Percentiles rank a stretch among this genome's conserved stretches.
Evolutionary conservation across 2,113 vertebrate genomes (phyloP).

Genomic region (Anthoscopus minutus): DNA sequence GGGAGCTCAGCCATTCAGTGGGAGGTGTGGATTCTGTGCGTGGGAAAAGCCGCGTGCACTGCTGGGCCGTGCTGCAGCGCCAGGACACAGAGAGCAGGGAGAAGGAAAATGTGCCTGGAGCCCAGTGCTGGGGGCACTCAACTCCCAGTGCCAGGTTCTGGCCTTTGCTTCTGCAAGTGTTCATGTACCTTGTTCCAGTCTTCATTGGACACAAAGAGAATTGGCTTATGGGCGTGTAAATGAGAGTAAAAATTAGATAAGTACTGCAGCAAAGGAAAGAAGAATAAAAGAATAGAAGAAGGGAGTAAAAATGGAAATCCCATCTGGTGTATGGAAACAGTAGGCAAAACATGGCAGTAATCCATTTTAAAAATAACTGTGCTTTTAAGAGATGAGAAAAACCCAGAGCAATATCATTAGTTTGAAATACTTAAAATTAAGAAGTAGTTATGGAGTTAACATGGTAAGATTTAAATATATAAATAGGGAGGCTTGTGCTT

Average conservation of each 20-base stretch:
- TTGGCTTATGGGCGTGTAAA: background rate
- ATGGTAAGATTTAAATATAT: background rate
- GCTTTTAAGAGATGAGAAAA: background rate
- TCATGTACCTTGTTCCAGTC: background rate
- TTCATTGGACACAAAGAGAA: background rate
- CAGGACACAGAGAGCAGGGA: background rate
- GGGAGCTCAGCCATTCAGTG: background rate
- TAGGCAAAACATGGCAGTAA: background rate
- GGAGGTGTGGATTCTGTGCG: rapidly evolving
- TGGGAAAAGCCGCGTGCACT: background rate
- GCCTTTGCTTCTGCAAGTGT: background rate
- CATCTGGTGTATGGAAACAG: background rate
- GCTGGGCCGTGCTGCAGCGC: background rate
- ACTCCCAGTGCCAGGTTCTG: background rate
- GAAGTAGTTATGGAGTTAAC: background rate
- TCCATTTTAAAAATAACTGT: background rate
- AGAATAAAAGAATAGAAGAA: background rate
- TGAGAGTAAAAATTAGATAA: background rate
- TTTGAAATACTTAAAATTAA: background rate
- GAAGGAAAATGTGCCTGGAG: rapidly evolving
- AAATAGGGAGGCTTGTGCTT: background rate
- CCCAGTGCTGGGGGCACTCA: background rate
- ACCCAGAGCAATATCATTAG: background rate
- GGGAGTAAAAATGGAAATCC: background rate
- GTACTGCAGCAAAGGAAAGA: background rate